A percentile compares a stretch with the other conserved stretches of the same genome.
These are phyloP conservation scores for Eutolmus rufibarbis DNA, from an alignment of 2,888 invertebrate species.

Conservation along the genomic window DNA sequence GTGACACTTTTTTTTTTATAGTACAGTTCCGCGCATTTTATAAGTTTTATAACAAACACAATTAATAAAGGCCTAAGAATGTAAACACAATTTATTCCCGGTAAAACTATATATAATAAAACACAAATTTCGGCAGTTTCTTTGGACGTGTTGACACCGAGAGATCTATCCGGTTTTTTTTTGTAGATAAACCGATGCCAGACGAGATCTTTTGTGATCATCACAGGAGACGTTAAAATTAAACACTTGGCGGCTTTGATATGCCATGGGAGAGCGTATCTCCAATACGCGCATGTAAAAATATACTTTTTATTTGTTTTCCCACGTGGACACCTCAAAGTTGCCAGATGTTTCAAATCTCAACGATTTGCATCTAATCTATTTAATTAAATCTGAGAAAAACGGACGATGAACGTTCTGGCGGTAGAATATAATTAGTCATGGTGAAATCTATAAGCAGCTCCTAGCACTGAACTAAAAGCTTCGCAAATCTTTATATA, in stretches of 20 bases:
- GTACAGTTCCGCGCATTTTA: not conserved
- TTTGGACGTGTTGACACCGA: not conserved
- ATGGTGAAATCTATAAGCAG: not conserved
- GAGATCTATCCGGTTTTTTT: not conserved
- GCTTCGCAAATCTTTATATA: not conserved
- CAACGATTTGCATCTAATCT: not conserved
- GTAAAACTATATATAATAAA: not conserved
- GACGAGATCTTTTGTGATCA: constrained; percentile 41
- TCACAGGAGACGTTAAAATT: constrained; percentile 45
- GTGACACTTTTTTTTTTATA: not conserved
- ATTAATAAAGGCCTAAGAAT: not conserved
- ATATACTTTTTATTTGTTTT: constrained; percentile 11
- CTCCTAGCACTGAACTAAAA: not conserved
- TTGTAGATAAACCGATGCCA: not conserved
- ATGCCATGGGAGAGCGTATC: not conserved
- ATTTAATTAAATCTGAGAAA: not conserved
- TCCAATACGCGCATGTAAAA: not conserved
- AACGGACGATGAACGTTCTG: not conserved
- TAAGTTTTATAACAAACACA: not conserved
- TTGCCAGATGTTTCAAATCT: constrained; percentile 19
- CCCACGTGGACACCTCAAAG: constrained; percentile 33
- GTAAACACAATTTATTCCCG: not conserved
- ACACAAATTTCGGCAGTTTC: not conserved
- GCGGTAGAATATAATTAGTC: not conserved
- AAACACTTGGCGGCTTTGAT: constrained; percentile 41